Evolutionary conservation across 2,888 invertebrate species (phyloP), one percentile per base, ranked within the genome.

Genomic region (Chironomus tentans): DNA sequence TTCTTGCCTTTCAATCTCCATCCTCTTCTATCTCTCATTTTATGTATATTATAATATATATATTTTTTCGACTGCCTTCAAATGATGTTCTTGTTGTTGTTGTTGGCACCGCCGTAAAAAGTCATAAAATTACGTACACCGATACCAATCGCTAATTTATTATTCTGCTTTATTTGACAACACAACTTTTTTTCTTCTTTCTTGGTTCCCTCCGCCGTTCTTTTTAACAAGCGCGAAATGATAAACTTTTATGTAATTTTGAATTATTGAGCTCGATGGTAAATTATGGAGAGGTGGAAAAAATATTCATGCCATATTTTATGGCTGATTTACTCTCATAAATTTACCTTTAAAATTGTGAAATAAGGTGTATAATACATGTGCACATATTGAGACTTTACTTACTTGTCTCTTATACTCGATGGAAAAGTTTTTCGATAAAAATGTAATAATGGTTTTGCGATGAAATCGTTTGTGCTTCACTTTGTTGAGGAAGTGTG

Each of bases 81-180:
- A 38, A 38, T 38, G 38, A 38, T 38, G 38, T 38, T 10, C 38
- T 38, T 38, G 38, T 38, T 38, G 38, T 38, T 38, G 38, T 38
- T 38, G 38, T 38, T 38, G 38, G 2, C 38, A 38, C 38, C 38
- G 38, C 38, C 38, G 13, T 15, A n/a, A 22, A 72, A 61, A 72
- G 72, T 61, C 72, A 22, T 72, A 72, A 72, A 72, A 72, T 28
- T 62, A 13, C 50, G 38, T 21, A 10, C 47, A n/a, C 15, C 72
- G 62, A 72, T 72, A 72, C 38, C 72, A 72, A 72, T 72, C 72
- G 72, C 62, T 72, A 50, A 72, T 62, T 72, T 38, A 72, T 72
- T 62, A 68, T 68, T 68, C 68, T 68, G 68, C 38, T 68, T 68
- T 68, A 68, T 68, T 68, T 68, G 28, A 46, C 68, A 68, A 38